Percentiles rank a stretch among this genome's conserved stretches.
Evolutionary conservation across 2,888 invertebrate species (phyloP).

Genomic region (Lagria hirta): DNA sequence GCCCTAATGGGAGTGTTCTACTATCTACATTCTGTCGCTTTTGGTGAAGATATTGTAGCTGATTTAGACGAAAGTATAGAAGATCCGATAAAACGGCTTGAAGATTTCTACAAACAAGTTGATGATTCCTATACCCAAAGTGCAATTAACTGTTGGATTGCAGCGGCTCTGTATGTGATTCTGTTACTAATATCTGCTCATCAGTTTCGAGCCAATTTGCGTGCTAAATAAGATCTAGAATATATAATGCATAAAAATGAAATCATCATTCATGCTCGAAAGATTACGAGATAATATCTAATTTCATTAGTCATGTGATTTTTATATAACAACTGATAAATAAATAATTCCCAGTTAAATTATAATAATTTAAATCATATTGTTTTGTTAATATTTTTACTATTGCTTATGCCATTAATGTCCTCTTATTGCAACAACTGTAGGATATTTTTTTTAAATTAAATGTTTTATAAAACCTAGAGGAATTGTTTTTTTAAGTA

Average conservation of each 20-base stretch:
- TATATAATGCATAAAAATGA: too few relatives aligned
- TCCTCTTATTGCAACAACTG: too few relatives aligned
- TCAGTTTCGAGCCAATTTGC: slow-evolving; percentile 87
- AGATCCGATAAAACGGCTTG: slow-evolving; percentile 7
- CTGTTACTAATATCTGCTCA: slow-evolving; percentile 83
- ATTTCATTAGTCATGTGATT: too few relatives aligned
- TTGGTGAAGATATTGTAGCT: slow-evolving; percentile 76
- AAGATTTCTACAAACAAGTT: slow-evolving; percentile 68
- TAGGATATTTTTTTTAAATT: too few relatives aligned
- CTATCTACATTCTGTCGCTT: slow-evolving; percentile 79
- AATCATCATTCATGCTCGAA: too few relatives aligned
- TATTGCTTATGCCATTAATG: too few relatives aligned
- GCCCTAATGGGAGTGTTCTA: slow-evolving; percentile 91
- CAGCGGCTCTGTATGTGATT: slow-evolving; percentile 86
- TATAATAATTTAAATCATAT: too few relatives aligned
- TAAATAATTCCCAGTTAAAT: neutral
- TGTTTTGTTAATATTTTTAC: too few relatives aligned
- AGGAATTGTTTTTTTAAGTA: too few relatives aligned
- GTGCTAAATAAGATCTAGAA: slow-evolving; percentile 42
- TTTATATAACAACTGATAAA: too few relatives aligned
- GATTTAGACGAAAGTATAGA: slow-evolving; percentile 56
- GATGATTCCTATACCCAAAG: slow-evolving; percentile 75
- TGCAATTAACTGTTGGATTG: slow-evolving; percentile 94
- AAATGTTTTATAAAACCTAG: too few relatives aligned
- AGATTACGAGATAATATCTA: too few relatives aligned